Base-by-base conservation (phyloP, 2,888 invertebrate species). In the Helicoverpa assulta region DNA sequence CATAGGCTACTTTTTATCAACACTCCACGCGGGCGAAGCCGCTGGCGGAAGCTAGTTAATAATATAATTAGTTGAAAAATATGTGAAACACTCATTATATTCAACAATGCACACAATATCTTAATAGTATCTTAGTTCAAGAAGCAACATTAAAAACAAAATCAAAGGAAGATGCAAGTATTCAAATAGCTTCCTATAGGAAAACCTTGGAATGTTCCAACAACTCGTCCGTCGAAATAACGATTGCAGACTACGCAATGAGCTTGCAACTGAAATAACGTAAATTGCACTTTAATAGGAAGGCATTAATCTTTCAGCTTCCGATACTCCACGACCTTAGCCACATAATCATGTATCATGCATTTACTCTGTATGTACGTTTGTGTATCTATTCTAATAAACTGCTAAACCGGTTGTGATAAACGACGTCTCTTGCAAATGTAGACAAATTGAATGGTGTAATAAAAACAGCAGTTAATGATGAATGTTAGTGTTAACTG, bases 301-400 rank as follows among this genome's bases (percentile, higher is more conserved):
- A 74, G 67, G 26, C 18, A 68, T 78, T 67, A 78, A 76, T 72
- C 66, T 54, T 18, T 2, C 14, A 14, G 52, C 26, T 76, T 66
- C 72, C 71, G 64, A 56, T 50, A 56, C 71, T 66, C 62, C 72
- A 72, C 65, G 40, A 56, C 51, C 29, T 62, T 69, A 63, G 52
- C 55, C 76, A 63, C 76, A 58, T 47, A 40, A 37, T 54, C 67
- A 70, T 59, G 55, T 47, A 52, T 61, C 12, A 10, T 12, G 4
- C 47, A 37, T 55, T 40, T 18, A 29, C 43, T 60, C 2, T 21
- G 29, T 29, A 12, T 8, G 19, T 43, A 40, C 37, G 16, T 29
- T 4, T 40, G 10, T 58, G 7, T 5, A n/a, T 47, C 12, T 58
- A 29, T 29, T 58, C 33, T 50, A 14, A 7, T 21, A 40, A 58